Evolutionary conservation across 2,888 invertebrate genomes (phyloP), one percentile per base, ranked within the genome.

Genomic region (Melinaea menophilus): DNA sequence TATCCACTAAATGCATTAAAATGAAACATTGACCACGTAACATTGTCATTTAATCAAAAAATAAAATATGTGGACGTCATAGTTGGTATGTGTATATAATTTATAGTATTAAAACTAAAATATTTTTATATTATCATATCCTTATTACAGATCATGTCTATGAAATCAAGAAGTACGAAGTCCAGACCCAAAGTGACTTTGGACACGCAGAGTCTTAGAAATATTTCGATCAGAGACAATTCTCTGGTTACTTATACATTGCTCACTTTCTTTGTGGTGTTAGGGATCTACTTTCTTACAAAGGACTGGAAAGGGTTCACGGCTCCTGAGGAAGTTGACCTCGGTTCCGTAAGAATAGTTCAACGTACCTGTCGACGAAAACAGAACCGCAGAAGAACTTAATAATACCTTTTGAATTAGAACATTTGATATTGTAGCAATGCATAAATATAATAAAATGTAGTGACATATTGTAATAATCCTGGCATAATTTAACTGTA

Each of bases 281-380:
- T 84, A 3, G 69, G 73, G 9, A 46, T 81, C 45, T 85, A 83
- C 68, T 61, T 78, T 12, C 56, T 71, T 31, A 82, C 79, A 1
- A 80, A 76, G 47, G 79, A 83, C 67, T 86, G 83, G 86, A 83
- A 82, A 68, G 78, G 79, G 2, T 74, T 79, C 61, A 79, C 76
- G 3, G 71, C 77, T 4, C 86, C 87, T 0, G 86, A 86, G 66
- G 87, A 86, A 69, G 78, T 85, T 2, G 85, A 87, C 59, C 75
- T 87, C 5, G 88, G 87, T 3, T 69, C 77, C 5, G 72, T 86
- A n/a, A 70, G 76, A 57, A 66, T 79, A 5, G 69, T 78, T 11
- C 65, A 71, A 2, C 75, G 71, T 55, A 64, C 65, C 11, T 71
- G 66, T 59, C 75, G 75, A 3, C 70, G 72, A 2, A 70, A 68